Evolutionary conservation across 2,888 invertebrate species (phyloP).

Genomic region (Orgyia antiqua): DNA sequence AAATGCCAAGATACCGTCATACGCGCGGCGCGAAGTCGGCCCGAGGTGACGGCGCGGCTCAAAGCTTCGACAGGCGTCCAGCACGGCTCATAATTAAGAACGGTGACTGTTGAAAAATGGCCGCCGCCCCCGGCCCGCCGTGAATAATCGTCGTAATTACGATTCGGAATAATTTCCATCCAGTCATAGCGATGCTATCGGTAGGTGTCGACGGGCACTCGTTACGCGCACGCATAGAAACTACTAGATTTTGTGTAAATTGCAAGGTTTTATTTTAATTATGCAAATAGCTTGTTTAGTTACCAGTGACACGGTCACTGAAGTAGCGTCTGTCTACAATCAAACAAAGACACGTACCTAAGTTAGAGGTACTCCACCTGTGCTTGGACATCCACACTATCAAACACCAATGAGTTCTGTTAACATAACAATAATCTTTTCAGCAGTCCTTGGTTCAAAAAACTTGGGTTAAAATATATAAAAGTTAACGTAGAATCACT

Average conservation of each 20-base stretch:
- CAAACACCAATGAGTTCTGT: too few species aligned
- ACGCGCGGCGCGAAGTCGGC: slow-evolving; percentile 55
- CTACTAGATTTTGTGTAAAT: slow-evolving; percentile 47
- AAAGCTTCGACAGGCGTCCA: slow-evolving; percentile 78
- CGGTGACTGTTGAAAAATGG: slow-evolving; percentile 79
- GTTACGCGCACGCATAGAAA: slow-evolving; percentile 70
- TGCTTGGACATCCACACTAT: too few species aligned
- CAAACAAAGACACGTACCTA: too few species aligned
- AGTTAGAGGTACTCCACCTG: too few species aligned
- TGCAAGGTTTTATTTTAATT: too few species aligned
- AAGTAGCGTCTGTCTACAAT: too few species aligned
- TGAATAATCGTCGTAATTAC: slow-evolving; percentile 79
- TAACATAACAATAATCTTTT: too few species aligned
- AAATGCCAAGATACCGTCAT: slow-evolving; percentile 36
- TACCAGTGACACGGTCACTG: too few species aligned
- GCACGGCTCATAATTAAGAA: slow-evolving; percentile 77
- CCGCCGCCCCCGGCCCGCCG: slow-evolving; percentile 78
- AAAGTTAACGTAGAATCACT: too few species aligned
- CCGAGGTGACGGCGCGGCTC: slow-evolving; percentile 75
- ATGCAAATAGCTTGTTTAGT: not conserved
- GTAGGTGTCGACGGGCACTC: slow-evolving; percentile 75
- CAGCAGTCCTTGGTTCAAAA: too few species aligned
- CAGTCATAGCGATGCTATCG: slow-evolving; percentile 78
- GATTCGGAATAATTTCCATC: slow-evolving; percentile 78
- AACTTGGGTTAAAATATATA: too few species aligned